Base-by-base conservation (phyloP, 1,140 invertebrate species). In the Wasmannia auropunctata region DNA sequence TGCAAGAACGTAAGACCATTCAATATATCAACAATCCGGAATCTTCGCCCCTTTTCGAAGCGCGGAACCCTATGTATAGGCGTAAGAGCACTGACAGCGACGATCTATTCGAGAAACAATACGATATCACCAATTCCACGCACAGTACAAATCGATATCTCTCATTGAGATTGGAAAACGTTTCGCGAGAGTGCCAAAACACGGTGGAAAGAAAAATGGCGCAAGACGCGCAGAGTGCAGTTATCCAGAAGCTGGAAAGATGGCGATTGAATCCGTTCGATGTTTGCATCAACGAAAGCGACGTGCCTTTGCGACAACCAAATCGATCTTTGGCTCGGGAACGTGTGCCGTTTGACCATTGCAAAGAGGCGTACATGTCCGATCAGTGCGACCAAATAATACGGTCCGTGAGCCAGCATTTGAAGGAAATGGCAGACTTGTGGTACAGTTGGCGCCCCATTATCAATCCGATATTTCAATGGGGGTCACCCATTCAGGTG, bases 401-500 rank as follows among this genome's bases (percentile, higher is more conserved):
- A 54, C 65, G 56, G 16, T 63, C 63, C 19, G 37, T 93, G 80
- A 85, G 65, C 56, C 63, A 87, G 72, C 85, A 91, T 85, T 83
- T 93, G 70, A 88, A 90, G 74, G 76, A 88, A 62, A 60, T 88
- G n/a, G 87, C 88, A 46, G 86, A 92, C 10, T 79, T 88, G 54
- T 90, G 87, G 89, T 62, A 86, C 63, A 80, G n/a, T 76, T 72
- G 85, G 72, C 87, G 51, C 6, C 80, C 67, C 43, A 62, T 79
- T 79, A 58, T 76, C 8, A 54, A 87, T 70, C 46, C 76, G 62
- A 83, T 88, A 58, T 88, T 91, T 81, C 83, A 91, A 80, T 93
- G 92, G 92, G 93, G 92, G 86, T 87, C 91, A 90, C 92, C 92
- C 91, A 93, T 93, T 81, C 90, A 93, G 93, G 92, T 93, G 88